These are phyloP conservation scores for Pseudomugil tenellus DNA, from an alignment of 2,797 vertebrate species.

Conservation along the genomic window DNA sequence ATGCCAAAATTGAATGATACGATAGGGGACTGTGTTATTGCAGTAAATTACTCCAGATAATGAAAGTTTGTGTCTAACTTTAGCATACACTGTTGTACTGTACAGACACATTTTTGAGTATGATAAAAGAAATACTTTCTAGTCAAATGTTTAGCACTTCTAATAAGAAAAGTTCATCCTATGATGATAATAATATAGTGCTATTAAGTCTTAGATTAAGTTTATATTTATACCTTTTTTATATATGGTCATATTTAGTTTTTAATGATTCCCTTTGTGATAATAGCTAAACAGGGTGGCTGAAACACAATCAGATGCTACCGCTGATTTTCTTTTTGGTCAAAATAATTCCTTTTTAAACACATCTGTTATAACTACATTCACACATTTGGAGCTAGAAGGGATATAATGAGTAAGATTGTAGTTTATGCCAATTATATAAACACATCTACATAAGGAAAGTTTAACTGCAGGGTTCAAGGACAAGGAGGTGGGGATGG, in stretches of 20 bases:
- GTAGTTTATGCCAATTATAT: not conserved
- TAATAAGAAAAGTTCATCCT: not conserved
- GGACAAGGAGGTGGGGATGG: not conserved
- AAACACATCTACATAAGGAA: constrained; percentile 9
- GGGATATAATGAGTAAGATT: not conserved
- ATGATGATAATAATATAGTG: not conserved
- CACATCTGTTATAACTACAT: not conserved
- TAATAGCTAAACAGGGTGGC: not conserved
- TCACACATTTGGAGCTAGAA: not conserved
- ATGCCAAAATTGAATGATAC: not conserved
- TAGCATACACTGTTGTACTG: not conserved
- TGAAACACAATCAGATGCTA: not conserved
- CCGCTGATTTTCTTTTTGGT: not conserved
- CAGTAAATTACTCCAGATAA: constrained; percentile 1
- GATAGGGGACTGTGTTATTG: not conserved
- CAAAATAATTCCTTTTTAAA: not conserved
- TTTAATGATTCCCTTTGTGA: not conserved
- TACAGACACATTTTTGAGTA: not conserved
- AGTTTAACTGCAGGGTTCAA: constrained; percentile 19
- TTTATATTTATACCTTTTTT: too few relatives aligned
- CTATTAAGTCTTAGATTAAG: too few relatives aligned
- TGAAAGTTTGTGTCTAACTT: not conserved
- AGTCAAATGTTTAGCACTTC: not conserved
- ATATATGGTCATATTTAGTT: too few relatives aligned
- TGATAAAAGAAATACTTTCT: not conserved